Evolutionary conservation across 2,113 vertebrate genomes (phyloP).

Genomic region (Paramormyrops kingsleyae): DNA sequence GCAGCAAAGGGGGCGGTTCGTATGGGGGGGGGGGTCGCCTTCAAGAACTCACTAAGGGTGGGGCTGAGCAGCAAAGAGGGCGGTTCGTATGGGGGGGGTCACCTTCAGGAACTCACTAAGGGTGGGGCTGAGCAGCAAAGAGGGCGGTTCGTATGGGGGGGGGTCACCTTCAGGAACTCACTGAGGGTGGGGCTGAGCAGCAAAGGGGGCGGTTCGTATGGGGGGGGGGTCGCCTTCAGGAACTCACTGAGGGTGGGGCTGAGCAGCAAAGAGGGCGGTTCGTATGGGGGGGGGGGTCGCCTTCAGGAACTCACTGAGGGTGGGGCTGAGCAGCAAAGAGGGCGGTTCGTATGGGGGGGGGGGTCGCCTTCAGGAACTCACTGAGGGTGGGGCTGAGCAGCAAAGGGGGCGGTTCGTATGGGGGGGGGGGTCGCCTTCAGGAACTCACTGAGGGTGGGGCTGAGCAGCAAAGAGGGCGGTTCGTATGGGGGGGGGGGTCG

Average conservation of each 20-base stretch:
- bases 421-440: background rate
- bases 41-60: background rate
- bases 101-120: background rate
- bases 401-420: background rate
- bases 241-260: background rate
- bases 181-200: background rate
- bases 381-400: background rate
- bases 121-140: no score
- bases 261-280: no score
- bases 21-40: no score
- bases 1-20: background rate
- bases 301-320: background rate
- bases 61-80: no score
- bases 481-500: no score
- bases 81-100: no score
- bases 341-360: no score
- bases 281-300: no score
- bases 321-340: no score
- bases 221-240: background rate
- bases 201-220: background rate
- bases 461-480: no score
- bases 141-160: no score
- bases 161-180: background rate
- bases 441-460: background rate
- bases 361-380: background rate